Evolutionary conservation across 2,113 vertebrate genomes (phyloP).

Genomic region (Semicossyphus pulcher): DNA sequence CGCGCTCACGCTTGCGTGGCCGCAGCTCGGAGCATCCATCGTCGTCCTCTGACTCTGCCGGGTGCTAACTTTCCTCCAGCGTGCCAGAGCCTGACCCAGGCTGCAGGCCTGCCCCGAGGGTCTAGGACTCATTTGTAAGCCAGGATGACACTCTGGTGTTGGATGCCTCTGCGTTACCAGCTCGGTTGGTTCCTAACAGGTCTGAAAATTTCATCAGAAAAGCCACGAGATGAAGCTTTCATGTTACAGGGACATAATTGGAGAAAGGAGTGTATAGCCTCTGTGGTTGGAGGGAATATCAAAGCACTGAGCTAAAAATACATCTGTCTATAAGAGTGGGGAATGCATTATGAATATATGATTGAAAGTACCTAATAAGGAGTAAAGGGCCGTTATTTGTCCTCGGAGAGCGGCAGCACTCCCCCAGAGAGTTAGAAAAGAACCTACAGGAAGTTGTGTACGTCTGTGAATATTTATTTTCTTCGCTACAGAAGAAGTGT

Average conservation of each 20-base stretch:
- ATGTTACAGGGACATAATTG: constrained; percentile 11
- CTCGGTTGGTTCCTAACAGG: constrained; percentile 33
- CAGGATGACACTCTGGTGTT: constrained; percentile 50
- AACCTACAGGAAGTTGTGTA: not conserved
- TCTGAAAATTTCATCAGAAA: constrained; percentile 52
- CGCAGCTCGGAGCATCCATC: constrained; percentile 20
- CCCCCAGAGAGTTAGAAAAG: too few species aligned
- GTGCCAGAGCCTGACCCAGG: constrained; percentile 49
- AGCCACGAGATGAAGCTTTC: constrained; percentile 42
- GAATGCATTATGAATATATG: not conserved
- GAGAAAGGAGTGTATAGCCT: not conserved
- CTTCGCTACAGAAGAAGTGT: not conserved
- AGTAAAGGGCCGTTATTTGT: not conserved
- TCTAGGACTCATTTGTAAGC: constrained; percentile 40
- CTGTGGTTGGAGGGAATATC: not conserved
- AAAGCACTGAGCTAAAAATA: not conserved
- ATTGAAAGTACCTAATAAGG: not conserved
- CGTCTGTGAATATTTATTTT: not conserved
- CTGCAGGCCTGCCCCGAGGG: constrained; percentile 35
- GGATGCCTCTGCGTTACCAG: constrained; percentile 24
- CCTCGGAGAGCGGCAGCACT: too few species aligned
- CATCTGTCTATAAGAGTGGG: not conserved
- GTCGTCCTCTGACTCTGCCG: constrained; percentile 2
- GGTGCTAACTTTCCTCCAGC: constrained; percentile 12
- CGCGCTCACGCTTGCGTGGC: constrained; percentile 34